Evolutionary conservation across 2,113 vertebrate species (phyloP), one percentile per base, ranked within the genome.

Genomic region (Bos taurus): DNA sequence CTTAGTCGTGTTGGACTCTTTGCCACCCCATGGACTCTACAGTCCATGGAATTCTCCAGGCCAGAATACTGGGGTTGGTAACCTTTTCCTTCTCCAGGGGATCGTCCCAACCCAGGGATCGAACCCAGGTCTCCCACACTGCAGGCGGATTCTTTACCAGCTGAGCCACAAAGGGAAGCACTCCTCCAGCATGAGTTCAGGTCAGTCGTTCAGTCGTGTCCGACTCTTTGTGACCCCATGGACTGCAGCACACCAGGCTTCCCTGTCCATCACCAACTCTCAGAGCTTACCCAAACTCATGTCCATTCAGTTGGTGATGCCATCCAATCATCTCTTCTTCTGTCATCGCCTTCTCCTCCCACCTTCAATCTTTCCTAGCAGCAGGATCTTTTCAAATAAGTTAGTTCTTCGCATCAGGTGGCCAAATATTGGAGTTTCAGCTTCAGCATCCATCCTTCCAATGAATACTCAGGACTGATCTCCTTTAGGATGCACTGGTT

Each of bases 161-260:
- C 67, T 74, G 67, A 40, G 67, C n/a, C n/a, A 40, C n/a, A 6
- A 40, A 40, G n/a, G 67, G 67, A 40, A 74, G 10, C 19, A 2
- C n/a, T 40, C n/a, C 5, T 74, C n/a, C 19, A 13, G n/a, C 19
- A 23, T 74, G 19, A 13, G n/a, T 74, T 40, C 67, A 74, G 67
- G 36, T 40, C 67, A 71, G n/a, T 71, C 11, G 10, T 23, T 71
- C 9, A 23, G 19, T 36, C 2, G 0, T 23, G 19, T 74, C n/a
- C 0, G 0, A 40, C 67, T 71, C n/a, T 71, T 40, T 71, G n/a
- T 0, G n/a, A 71, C 19, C 19, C 19, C 19, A 23, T 40, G n/a
- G 67, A 12, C 67, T 71, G 67, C 67, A 71, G 67, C 67, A 40
- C 19, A 23, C 67, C n/a, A 71, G 9, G n/a, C 67, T 40, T 71